Percentiles rank a stretch among this genome's conserved stretches.
phyloP scores from a whole-genome alignment of 2,797 vertebrate genomes.

The Poecilia wingei region DNA sequence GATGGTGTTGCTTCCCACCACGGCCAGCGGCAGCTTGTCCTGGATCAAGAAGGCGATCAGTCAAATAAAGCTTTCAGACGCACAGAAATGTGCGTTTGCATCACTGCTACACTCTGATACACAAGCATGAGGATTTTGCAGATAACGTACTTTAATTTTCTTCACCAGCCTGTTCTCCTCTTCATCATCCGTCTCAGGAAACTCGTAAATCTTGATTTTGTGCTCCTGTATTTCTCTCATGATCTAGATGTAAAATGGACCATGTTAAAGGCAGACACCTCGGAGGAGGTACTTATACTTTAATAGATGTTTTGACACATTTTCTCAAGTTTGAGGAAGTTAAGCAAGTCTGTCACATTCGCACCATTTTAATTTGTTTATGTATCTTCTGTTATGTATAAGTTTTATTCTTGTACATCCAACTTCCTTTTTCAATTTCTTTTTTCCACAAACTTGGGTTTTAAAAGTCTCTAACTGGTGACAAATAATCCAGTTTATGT shows the following conservation, averaged over 20 bases:
- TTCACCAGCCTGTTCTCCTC: conserved; percentile 97
- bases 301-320: not conserved
- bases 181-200: conserved; percentile 96
- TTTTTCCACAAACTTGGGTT: not conserved
- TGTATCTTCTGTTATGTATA: not conserved
- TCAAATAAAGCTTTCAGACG: not conserved
- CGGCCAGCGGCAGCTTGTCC: conserved; percentile 97
- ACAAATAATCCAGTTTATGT: not conserved
- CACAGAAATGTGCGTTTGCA: not conserved
- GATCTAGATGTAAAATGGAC: conserved; percentile 80
- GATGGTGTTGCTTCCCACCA: conserved; percentile 98
- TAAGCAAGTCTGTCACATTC: not conserved
- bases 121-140: not conserved
- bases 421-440: not conserved
- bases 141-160: conserved; percentile 90
- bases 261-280: not conserved
- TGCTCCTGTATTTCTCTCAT: conserved; percentile 99
- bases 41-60: conserved; percentile 51
- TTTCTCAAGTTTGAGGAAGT: not conserved
- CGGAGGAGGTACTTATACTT: not conserved
- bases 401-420: not conserved
- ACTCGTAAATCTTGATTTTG: conserved; percentile 99
- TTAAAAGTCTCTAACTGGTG: not conserved
- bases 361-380: not conserved
- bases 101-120: not conserved